Evolutionary conservation across 2,797 vertebrate genomes (phyloP).

Genomic region (Chromis chromis): DNA sequence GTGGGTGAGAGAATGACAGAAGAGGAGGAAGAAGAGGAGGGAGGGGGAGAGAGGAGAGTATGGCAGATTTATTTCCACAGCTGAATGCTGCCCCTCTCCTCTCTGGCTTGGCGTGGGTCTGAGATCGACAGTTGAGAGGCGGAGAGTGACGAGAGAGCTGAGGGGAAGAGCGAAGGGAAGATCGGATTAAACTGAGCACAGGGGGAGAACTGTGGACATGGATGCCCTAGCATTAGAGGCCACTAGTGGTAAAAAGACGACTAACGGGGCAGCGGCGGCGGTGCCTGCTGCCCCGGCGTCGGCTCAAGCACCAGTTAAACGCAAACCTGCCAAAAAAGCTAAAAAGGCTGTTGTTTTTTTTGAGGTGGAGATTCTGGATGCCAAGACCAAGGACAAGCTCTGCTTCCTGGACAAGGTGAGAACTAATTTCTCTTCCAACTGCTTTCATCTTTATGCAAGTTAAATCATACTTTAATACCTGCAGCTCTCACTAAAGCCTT

Average conservation of each 20-base stretch:
- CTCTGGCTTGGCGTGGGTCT: constrained; percentile 50
- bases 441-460: background rate
- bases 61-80: constrained; percentile 84
- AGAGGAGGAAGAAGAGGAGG: constrained; percentile 47
- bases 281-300: background rate
- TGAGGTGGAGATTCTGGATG: constrained; percentile 98
- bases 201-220: constrained; percentile 80
- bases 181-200: constrained; percentile 37
- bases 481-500: background rate
- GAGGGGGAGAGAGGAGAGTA: constrained; percentile 50
- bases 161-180: constrained; percentile 42
- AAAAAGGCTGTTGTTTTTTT: constrained; percentile 96
- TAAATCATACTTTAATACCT: background rate
- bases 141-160: constrained; percentile 40
- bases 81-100: constrained; percentile 71
- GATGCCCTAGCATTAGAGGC: constrained; percentile 87
- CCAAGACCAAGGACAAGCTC: constrained; percentile 94
- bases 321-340: constrained; percentile 88
- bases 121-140: constrained; percentile 50
- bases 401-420: constrained; percentile 97
- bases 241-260: constrained; percentile 74
- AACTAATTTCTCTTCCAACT: background rate
- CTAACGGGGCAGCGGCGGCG: constrained; percentile 51
- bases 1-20: constrained; percentile 62
- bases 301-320: constrained; percentile 73